phyloP scores from a whole-genome alignment of 2,888 invertebrate species.

The Opisthograptis luteolata region DNA sequence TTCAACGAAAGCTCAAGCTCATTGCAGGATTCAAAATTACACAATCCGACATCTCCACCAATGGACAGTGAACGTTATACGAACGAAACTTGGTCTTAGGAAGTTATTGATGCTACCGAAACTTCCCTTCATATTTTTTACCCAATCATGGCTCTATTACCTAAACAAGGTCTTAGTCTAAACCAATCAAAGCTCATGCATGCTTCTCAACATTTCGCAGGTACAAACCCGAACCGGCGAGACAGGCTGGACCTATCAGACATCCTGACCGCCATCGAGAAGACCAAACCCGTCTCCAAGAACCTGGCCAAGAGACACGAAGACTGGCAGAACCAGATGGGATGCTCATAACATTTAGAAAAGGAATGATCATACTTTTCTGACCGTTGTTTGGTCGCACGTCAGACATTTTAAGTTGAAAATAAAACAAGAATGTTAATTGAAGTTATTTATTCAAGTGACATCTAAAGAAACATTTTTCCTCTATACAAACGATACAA shows the following conservation, averaged over 20 bases:
- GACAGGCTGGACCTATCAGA: constrained; percentile 69
- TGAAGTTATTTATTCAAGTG: constrained; percentile 57
- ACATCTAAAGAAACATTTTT: constrained; percentile 58
- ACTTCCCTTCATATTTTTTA: too few species aligned
- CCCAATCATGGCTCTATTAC: too few species aligned
- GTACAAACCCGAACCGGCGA: constrained; percentile 57
- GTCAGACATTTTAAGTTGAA: background rate
- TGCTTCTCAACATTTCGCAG: constrained; percentile 38
- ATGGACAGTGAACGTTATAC: too few species aligned
- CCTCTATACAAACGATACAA: constrained; percentile 65
- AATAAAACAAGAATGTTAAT: constrained; percentile 24
- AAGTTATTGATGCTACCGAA: too few species aligned
- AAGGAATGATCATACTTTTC: too few species aligned
- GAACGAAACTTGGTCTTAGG: too few species aligned
- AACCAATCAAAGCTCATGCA: too few species aligned
- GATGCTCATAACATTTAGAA: constrained; percentile 67
- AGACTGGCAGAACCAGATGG: constrained; percentile 87
- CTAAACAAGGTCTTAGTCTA: too few species aligned
- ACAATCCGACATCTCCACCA: too few species aligned
- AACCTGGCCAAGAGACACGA: constrained; percentile 82
- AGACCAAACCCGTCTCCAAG: constrained; percentile 85
- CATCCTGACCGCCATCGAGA: constrained; percentile 78
- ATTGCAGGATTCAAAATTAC: too few species aligned
- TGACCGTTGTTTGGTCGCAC: too few species aligned
- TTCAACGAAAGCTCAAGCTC: too few species aligned